A percentile compares a stretch with the other conserved stretches of the same genome.
These are phyloP conservation scores for Callocephalon fimbriatum DNA, from an alignment of 2,113 vertebrate species.

Conservation along the genomic window DNA sequence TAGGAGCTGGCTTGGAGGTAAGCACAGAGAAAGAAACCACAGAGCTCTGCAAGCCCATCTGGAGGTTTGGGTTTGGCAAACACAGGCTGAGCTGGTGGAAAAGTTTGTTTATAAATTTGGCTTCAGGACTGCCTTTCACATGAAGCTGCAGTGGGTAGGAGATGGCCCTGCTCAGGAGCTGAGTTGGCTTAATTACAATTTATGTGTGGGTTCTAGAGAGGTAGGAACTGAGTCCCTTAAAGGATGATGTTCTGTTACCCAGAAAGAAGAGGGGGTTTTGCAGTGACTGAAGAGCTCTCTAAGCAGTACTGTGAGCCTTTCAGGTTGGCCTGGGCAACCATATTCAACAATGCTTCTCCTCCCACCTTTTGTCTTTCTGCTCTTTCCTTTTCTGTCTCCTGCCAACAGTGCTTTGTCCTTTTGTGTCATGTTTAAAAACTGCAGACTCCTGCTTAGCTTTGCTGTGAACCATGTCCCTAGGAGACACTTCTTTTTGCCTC, in stretches of 20 bases:
- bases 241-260: not conserved
- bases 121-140: not conserved
- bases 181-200: not conserved
- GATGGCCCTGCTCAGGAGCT: not conserved
- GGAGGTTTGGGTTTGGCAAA: not conserved
- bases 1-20: not conserved
- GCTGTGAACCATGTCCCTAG: not conserved
- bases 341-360: accelerated
- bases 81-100: not conserved
- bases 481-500: not conserved
- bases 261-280: not conserved
- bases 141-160: not conserved
- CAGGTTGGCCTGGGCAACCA: not conserved
- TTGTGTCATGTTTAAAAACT: not conserved
- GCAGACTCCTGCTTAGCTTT: not conserved
- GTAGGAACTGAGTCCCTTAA: not conserved
- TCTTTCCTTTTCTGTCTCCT: not conserved
- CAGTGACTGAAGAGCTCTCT: not conserved
- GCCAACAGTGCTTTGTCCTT: not conserved
- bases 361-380: not conserved
- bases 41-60: not conserved
- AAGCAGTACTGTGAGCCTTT: not conserved
- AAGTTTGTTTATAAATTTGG: not conserved
- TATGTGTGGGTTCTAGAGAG: not conserved
- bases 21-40: not conserved